Percentiles rank a stretch among this genome's conserved stretches.
phyloP scores from a whole-genome alignment of 2,797 vertebrate genomes.

The Pogoniulus pusillus region DNA sequence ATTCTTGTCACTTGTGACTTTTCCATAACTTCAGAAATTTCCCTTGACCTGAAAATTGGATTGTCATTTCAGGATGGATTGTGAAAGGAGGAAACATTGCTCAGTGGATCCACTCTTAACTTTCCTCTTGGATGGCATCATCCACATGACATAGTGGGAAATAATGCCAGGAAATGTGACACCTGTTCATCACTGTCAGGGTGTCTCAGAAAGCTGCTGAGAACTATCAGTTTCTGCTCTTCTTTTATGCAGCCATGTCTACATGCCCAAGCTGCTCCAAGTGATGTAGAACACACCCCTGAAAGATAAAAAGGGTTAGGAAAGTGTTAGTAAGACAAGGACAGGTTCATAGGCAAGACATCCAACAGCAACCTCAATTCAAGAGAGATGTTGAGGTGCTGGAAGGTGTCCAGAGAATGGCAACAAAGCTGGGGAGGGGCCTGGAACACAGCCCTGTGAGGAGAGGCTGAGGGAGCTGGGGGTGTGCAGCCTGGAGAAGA shows the following conservation, averaged over 20 bases:
- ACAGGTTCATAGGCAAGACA: background rate
- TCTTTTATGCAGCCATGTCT: background rate
- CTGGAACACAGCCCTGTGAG: no score
- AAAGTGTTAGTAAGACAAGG: background rate
- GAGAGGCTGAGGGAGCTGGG: no score
- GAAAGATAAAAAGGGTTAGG: background rate
- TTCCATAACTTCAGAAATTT: slow-evolving; percentile 2
- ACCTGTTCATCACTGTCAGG: background rate
- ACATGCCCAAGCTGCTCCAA: background rate
- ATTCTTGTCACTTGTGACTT: slow-evolving; percentile 3
- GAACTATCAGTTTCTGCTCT: background rate
- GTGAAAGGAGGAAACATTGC: background rate
- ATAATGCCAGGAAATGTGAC: background rate
- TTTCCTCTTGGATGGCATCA: background rate
- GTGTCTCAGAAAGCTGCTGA: background rate
- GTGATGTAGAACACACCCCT: background rate
- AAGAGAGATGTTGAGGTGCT: no score
- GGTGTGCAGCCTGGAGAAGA: no score
- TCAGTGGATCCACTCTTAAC: background rate
- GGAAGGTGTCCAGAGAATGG: no score
- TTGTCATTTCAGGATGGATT: slow-evolving; percentile 23
- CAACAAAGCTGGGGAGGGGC: no score
- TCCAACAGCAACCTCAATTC: no score
- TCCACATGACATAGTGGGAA: background rate
- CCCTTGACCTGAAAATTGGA: slow-evolving; percentile 28